A percentile compares a stretch with the other conserved stretches of the same genome.
These are phyloP conservation scores for Cactoblastis cactorum DNA, from an alignment of 2,888 invertebrate species.

Conservation along the genomic window DNA sequence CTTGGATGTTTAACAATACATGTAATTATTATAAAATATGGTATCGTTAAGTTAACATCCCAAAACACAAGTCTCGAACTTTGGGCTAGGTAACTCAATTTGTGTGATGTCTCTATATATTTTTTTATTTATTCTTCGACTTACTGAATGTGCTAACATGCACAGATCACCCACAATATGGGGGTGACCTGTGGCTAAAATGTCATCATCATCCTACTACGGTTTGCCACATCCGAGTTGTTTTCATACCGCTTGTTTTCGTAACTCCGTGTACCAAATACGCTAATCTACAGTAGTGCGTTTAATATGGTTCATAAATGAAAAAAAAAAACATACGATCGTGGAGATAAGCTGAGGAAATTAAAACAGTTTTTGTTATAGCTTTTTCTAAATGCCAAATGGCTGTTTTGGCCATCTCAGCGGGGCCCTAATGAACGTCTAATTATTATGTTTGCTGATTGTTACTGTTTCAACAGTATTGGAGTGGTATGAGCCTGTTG, in stretches of 20 bases:
- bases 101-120: too few relatives aligned
- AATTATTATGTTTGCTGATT: constrained; percentile 1
- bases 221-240: too few relatives aligned
- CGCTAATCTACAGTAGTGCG: constrained; percentile 16
- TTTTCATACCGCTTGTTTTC: neutral
- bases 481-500: neutral
- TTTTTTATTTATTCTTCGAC: too few relatives aligned
- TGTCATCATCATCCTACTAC: too few relatives aligned
- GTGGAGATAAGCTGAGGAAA: constrained; percentile 44
- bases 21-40: too few relatives aligned
- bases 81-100: too few relatives aligned
- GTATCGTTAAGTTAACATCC: too few relatives aligned
- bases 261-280: constrained; percentile 2
- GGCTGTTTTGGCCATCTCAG: constrained; percentile 3
- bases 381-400: constrained; percentile 24
- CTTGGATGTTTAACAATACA: too few relatives aligned
- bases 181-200: too few relatives aligned
- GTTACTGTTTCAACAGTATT: neutral
- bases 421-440: neutral
- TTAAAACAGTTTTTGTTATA: constrained; percentile 41
- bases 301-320: constrained; percentile 29
- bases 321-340: constrained; percentile 48
- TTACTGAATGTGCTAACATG: too few relatives aligned
- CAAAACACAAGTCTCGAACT: too few relatives aligned
- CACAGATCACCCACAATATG: too few relatives aligned